Base-by-base conservation (phyloP, 2,888 invertebrate species). In the Calliopum simillimum region DNA sequence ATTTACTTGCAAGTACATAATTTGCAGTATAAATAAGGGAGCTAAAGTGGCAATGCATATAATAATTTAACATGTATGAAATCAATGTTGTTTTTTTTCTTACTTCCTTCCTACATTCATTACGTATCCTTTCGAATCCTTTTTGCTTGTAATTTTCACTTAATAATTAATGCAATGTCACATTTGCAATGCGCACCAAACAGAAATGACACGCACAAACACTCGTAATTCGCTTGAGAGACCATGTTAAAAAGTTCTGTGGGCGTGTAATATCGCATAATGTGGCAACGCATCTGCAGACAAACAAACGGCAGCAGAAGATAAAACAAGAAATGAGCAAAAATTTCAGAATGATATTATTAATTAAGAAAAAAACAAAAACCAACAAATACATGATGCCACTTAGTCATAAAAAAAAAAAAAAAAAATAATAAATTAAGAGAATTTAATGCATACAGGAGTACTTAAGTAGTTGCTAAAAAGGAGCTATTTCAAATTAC, bases 261-360 rank as follows among this genome's bases (percentile, higher is more conserved):
- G 51, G 21, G 41, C 59, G 58, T 59, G 67, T 59, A 21, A 58
- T 67, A 67, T 59, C 41, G 47, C 47, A 49, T 58, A 49, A 58
- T 67, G 67, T 59, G 58, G 19, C 56, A 47, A 46, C 66, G 58
- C 58, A 58, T 67, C 58, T 67, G 41, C 23, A 11, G 13, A 33
- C 16, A 46, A 59, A 59, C 33, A 11, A 51, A n/a, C n/a, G n/a
- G n/a, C 51, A 51, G 33, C 33, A 33, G 8, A 5, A 33, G 33
- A 33, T 8, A 33, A 1, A 33, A 8, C 33, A 51, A 2, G 11
- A 64, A 64, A 41, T 65, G 64, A 65, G 33, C 64, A 53, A 49
- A 63, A 13, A 53, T 53, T 16, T 25, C 41, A 43, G 16, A 16
- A 33, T 33, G 5, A 16, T 33, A 12, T 5, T 59, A 41, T 55